phyloP scores from a whole-genome alignment of 2,888 invertebrate species.

The Hydraecia micacea region DNA sequence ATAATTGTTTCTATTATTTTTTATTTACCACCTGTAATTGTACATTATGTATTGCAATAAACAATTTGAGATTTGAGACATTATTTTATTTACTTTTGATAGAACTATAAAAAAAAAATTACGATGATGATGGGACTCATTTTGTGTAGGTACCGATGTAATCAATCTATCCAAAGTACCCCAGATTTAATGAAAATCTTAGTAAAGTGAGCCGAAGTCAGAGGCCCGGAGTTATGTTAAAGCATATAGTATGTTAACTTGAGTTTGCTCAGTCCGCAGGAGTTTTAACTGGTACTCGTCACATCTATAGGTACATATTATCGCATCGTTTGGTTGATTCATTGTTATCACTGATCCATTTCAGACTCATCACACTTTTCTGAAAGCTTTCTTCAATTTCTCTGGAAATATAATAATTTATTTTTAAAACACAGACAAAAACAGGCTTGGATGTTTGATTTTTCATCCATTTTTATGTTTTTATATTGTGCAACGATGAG shows the following conservation, averaged over 20 bases:
- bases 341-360: constrained; percentile 51
- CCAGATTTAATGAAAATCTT: too few relatives aligned
- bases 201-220: too few relatives aligned
- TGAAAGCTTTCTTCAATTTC: constrained; percentile 17
- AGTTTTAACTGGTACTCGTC: constrained; percentile 54
- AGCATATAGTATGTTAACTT: constrained; percentile 93
- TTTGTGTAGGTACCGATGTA: too few relatives aligned
- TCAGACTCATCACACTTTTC: constrained; percentile 42
- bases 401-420: constrained; percentile 35
- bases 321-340: constrained; percentile 79
- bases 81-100: too few relatives aligned
- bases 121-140: too few relatives aligned
- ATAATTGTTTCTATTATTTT: too few relatives aligned
- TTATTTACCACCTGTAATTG: too few relatives aligned
- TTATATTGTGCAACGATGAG: background rate
- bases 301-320: constrained; percentile 83
- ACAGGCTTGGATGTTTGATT: background rate
- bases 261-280: constrained; percentile 75
- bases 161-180: too few relatives aligned
- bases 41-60: too few relatives aligned
- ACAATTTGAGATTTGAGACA: too few relatives aligned
- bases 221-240: constrained; percentile 93
- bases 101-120: too few relatives aligned
- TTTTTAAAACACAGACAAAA: background rate
- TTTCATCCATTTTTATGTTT: constrained; percentile 1